Evolutionary conservation across 2,113 vertebrate species (phyloP).

Genomic region (Hassar affinis): DNA sequence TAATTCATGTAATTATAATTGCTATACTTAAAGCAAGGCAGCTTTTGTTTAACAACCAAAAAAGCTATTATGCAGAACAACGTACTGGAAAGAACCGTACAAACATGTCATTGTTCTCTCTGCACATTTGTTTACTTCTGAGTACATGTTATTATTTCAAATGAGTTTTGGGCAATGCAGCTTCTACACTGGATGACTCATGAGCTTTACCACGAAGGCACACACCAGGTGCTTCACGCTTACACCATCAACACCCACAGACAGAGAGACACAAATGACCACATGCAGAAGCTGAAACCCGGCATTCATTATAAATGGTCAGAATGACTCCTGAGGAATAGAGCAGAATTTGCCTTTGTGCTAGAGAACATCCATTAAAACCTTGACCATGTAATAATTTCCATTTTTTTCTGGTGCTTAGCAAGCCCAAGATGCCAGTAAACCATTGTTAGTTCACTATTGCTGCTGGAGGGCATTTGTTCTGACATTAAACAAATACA

Average conservation of each 20-base stretch:
- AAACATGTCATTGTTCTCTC: not conserved
- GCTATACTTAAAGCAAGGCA: not conserved
- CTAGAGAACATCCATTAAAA: not conserved
- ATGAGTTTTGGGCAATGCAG: not conserved
- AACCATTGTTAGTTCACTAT: not conserved
- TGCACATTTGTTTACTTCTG: not conserved
- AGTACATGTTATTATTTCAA: not conserved
- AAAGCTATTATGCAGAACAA: not conserved
- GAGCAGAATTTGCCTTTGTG: not conserved
- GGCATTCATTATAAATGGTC: conserved; percentile 25
- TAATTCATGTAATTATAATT: not conserved
- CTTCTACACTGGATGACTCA: conserved; percentile 31
- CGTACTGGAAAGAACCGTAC: not conserved
- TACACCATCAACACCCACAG: not conserved
- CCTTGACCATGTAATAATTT: not conserved
- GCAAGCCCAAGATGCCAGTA: conserved; percentile 10
- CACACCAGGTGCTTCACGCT: not conserved
- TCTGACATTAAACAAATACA: not conserved
- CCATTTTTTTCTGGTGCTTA: conserved; percentile 4
- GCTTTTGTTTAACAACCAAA: not conserved
- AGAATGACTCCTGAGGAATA: not conserved
- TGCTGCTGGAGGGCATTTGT: not conserved
- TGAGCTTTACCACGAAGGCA: conserved; percentile 2
- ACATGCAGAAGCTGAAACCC: not conserved
- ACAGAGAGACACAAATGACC: not conserved